These are phyloP conservation scores for Nephotettix cincticeps DNA, from an alignment of 1,140 invertebrate genomes.

Conservation along the genomic window DNA sequence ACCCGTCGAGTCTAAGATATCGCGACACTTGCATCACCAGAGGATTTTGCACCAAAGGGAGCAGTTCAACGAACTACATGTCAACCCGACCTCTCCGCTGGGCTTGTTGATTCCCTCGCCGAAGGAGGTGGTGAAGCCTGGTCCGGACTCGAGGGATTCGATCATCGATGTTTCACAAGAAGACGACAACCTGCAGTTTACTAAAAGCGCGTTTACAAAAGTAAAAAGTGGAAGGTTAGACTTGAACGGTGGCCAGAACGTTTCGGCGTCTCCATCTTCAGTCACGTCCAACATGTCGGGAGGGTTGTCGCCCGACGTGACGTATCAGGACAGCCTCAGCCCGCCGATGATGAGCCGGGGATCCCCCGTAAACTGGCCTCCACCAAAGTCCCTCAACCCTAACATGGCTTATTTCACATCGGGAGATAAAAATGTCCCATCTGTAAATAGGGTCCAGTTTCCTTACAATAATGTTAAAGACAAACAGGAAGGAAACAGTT, in stretches of 20 bases:
- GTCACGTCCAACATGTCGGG: constrained; percentile 60
- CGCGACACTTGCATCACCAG: background rate
- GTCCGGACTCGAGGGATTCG: background rate
- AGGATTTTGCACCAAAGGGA: background rate
- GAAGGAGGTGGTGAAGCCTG: background rate
- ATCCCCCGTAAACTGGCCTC: constrained; percentile 11
- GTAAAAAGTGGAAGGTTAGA: constrained; percentile 52
- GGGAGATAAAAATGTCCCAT: background rate
- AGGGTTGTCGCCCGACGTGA: constrained; percentile 65
- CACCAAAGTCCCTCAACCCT: constrained; percentile 14
- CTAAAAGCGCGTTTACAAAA: constrained; percentile 78
- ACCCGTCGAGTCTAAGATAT: constrained; percentile 36
- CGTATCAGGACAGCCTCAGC: constrained; percentile 73
- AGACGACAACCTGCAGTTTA: constrained; percentile 28
- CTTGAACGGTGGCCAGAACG: constrained; percentile 46
- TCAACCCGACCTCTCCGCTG: constrained; percentile 38
- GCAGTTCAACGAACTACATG: constrained; percentile 2
- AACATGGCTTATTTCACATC: constrained; percentile 25
- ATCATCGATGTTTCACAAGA: constrained; percentile 4
- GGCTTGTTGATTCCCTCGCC: constrained; percentile 30
- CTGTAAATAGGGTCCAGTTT: background rate
- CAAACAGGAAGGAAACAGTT: background rate
- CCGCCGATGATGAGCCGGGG: constrained; percentile 56
- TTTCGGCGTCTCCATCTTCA: constrained; percentile 40
- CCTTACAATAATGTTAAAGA: background rate